Percentiles rank a stretch among this genome's conserved stretches.
These are phyloP conservation scores for Picathartes gymnocephalus DNA, from an alignment of 2,113 vertebrate genomes.

Conservation along the genomic window DNA sequence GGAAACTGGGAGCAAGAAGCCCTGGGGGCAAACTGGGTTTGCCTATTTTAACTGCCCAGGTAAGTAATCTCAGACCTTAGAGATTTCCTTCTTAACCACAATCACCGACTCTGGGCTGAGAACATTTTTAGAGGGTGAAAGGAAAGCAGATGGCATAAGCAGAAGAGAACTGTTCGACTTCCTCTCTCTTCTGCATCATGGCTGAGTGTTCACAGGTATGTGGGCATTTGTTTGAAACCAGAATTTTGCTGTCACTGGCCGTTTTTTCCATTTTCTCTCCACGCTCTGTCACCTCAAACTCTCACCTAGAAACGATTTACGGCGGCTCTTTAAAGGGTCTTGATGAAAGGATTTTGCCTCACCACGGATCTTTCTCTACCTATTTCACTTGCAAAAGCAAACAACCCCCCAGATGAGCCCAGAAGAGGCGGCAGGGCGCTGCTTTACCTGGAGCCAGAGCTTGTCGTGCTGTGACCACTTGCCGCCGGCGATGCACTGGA, in stretches of 20 bases:
- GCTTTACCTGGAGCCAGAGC: conserved; percentile 88
- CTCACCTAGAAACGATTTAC: not conserved
- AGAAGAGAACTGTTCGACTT: not conserved
- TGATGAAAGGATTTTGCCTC: not conserved
- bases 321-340: not conserved
- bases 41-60: not conserved
- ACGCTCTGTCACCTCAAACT: not conserved
- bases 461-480: conserved; percentile 98
- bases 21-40: not conserved
- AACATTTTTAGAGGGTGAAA: not conserved
- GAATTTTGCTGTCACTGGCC: not conserved
- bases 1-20: not conserved
- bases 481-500: conserved; percentile 94
- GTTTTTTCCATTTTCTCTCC: not conserved
- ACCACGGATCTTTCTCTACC: not conserved
- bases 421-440: rapidly evolving
- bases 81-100: not conserved
- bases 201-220: not conserved
- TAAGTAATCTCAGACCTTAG: not conserved
- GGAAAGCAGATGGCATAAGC: not conserved
- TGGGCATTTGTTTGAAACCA: not conserved
- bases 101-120: not conserved
- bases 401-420: not conserved
- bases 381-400: not conserved
- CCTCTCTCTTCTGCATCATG: not conserved